Evolutionary conservation across 2,888 invertebrate species (phyloP).

Genomic region (Latheticus oryzae): DNA sequence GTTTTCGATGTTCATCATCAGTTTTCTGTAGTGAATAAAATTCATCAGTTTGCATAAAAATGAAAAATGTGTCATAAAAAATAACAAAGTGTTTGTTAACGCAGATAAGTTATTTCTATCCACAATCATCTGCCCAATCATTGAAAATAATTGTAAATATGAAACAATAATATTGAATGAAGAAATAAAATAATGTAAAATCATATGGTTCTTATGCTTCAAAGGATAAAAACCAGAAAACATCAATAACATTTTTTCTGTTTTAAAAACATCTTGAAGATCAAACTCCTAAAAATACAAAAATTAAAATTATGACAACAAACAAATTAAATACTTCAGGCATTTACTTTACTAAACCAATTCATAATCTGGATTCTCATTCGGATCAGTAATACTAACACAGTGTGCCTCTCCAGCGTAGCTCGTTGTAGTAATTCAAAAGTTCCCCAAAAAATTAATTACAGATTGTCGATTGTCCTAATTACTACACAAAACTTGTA

Average conservation of each 20-base stretch:
- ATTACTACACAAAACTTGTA: too few relatives aligned
- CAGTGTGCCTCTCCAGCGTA: too few relatives aligned
- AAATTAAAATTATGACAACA: too few relatives aligned
- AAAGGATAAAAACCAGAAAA: conserved; percentile 13
- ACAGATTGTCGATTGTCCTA: too few relatives aligned
- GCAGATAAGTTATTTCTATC: conserved; percentile 12
- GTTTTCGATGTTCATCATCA: conserved; percentile 9
- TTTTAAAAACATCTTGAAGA: conserved; percentile 3
- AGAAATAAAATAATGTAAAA: neutral
- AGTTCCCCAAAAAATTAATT: too few relatives aligned
- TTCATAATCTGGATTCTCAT: too few relatives aligned
- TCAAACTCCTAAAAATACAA: neutral
- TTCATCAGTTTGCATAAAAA: conserved; percentile 24
- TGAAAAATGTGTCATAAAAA: conserved; percentile 21
- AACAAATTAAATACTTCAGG: too few relatives aligned
- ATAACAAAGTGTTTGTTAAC: conserved; percentile 3
- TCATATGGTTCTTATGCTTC: neutral
- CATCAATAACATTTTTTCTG: neutral
- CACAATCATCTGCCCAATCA: conserved; percentile 8
- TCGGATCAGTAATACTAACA: too few relatives aligned
- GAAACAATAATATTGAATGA: conserved; percentile 1
- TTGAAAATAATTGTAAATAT: conserved; percentile 11
- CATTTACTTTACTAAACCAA: too few relatives aligned
- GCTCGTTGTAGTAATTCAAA: too few relatives aligned
- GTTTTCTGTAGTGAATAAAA: conserved; percentile 1